Base-by-base conservation (phyloP, 1,140 invertebrate species). In the Pogonognathellus flavescens region DNA sequence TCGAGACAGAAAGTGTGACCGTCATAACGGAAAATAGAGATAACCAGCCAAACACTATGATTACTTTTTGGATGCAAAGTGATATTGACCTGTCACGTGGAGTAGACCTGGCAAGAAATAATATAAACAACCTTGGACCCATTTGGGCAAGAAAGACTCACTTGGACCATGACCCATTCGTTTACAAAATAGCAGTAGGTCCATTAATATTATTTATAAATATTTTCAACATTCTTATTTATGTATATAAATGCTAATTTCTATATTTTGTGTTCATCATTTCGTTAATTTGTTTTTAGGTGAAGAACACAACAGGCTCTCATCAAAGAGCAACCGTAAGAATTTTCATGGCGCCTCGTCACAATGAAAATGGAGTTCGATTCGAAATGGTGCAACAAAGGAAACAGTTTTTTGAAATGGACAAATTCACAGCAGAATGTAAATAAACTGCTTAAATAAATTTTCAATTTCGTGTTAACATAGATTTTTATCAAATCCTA, bases 51-150 rank as follows among this genome's bases (percentile, higher is more conserved):
- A 92, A 92, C 84, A 80, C 87, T 52, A 85, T 92, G n/a, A 89
- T 89, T 80, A 95, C 95, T 0, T 94, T 93, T 90, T 96, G 95
- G 95, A 94, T 93, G 90, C 93, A 95, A 86, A 95, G 94, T 82
- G 93, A 94, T 25, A 91, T 96, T 50, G 94, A 96, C 88, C 89
- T 96, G n/a, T 93, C 94, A 0, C 92, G 94, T n/a, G 95, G 95
- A 7, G 92, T 96, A 85, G 95, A 96, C 89, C 96, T 96, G 89
- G 52, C 22, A 8, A 20, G 86, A 13, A 72, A 57, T 13, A 85
- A 86, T 55, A 20, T 25, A 14, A 93, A 93, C 60, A 94, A 94
- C 0, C 92, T 94, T 6, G 95, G 94, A 52, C 90, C 93, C 16
- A 93, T 95, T 52, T 93, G 94, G 60, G 94, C 94, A 0, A 90